These are phyloP conservation scores for Entomyzon cyanotis DNA, from an alignment of 2,113 vertebrate genomes.

Conservation along the genomic window DNA sequence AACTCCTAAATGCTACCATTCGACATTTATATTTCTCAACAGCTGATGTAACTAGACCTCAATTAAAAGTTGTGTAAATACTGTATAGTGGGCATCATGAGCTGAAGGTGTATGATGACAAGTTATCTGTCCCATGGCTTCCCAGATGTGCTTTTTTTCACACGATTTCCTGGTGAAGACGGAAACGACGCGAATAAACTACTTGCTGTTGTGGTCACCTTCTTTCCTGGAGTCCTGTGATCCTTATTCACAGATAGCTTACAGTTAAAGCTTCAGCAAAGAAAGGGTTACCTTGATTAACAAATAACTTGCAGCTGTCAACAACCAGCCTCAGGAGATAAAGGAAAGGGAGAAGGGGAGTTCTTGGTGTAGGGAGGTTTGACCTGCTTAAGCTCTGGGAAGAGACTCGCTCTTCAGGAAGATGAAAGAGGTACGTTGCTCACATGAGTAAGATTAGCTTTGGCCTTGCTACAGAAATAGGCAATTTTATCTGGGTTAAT, in stretches of 20 bases:
- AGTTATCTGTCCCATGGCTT: neutral
- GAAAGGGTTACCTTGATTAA: neutral
- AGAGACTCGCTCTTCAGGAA: neutral
- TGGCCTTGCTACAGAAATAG: neutral
- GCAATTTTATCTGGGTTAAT: neutral
- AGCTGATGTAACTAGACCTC: neutral
- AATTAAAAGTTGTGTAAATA: neutral
- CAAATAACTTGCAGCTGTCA: neutral
- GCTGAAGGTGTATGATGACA: neutral
- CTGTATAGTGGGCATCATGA: neutral
- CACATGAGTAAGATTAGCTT: neutral
- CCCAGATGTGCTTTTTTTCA: neutral
- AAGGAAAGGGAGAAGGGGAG: fast-evolving
- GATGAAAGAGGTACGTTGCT: neutral
- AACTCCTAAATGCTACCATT: neutral
- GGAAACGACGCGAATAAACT: neutral
- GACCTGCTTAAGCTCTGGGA: neutral
- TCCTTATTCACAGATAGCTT: neutral
- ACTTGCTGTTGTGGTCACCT: neutral
- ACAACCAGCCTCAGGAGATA: neutral
- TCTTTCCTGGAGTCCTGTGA: neutral
- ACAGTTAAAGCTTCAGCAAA: neutral
- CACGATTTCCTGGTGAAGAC: neutral
- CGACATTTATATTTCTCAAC: neutral
- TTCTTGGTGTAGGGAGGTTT: fast-evolving